Percentiles rank a stretch among this genome's conserved stretches.
Evolutionary conservation across 2,888 invertebrate genomes (phyloP).

Genomic region (Acleris literana): DNA sequence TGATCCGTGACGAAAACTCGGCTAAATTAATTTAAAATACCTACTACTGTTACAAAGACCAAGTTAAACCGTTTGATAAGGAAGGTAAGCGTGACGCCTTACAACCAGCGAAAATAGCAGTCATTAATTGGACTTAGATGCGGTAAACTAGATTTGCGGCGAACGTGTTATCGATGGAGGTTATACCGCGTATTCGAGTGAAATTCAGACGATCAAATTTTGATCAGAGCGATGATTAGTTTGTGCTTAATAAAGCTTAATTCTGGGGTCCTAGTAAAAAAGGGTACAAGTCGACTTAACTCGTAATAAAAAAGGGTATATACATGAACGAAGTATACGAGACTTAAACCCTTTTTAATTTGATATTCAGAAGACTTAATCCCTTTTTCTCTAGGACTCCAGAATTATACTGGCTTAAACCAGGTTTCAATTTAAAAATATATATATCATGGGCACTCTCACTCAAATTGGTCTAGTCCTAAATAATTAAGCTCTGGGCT

Average conservation of each 20-base stretch:
- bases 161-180: slow-evolving; percentile 6
- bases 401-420: background rate
- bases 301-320: too few species aligned
- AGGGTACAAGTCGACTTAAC: too few species aligned
- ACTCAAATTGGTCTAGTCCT: too few species aligned
- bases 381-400: too few species aligned
- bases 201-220: slow-evolving; percentile 4
- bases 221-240: slow-evolving; percentile 2
- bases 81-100: slow-evolving; percentile 50
- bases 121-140: slow-evolving; percentile 23
- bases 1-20: slow-evolving; percentile 71
- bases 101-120: slow-evolving; percentile 29
- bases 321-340: too few species aligned
- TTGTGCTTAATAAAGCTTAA: background rate
- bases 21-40: slow-evolving; percentile 74
- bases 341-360: too few species aligned
- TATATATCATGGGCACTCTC: too few species aligned
- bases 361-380: too few species aligned
- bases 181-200: slow-evolving; percentile 7
- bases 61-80: slow-evolving; percentile 62
- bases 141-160: background rate
- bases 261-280: too few species aligned
- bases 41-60: slow-evolving; percentile 48
- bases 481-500: too few species aligned
- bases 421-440: too few species aligned